Evolutionary conservation across 2,797 vertebrate genomes (phyloP), one percentile per base, ranked within the genome.

Genomic region (Chelon labrosus): DNA sequence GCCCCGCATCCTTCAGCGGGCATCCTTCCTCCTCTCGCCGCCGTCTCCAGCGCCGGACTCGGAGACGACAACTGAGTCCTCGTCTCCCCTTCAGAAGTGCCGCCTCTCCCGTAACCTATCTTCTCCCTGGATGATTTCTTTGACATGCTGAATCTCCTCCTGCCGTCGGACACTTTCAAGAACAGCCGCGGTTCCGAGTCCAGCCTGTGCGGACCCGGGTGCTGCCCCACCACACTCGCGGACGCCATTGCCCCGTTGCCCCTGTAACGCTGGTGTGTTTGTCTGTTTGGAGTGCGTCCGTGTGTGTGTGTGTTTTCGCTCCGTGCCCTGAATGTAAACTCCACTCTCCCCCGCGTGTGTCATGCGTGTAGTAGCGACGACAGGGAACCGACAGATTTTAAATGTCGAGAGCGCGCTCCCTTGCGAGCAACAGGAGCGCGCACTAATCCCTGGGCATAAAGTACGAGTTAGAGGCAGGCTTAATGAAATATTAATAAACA

Each of bases 171-270:
- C 68, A 88, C 79, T 73, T 93, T 94, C 59, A 91, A 87, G 72
- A 94, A 65, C 46, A 93, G 90, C 12, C 89, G 91, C 25, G 92
- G 92, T n/a, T 96, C 95, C 50, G 91, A 76, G 42, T 95, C 94
- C 81, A 95, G 82, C 13, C 89, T 88, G 51, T 94, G 92, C 55
- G 84, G 91, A 77, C 79, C 89, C 39, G 91, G 94, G 85, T 92
- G 94, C 86, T 93, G 95, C 67, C 93, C 90, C 62, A 94, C 90
- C 53, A 94, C 78, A 49, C 93, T 91, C 50, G 77, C 89, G 9
- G 93, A 94, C 77, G 95, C 94, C 95, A 96, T 96, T 60, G 57
- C 85, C 19, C 58, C 22, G 61, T 14, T 44, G 5, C 17, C 7
- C 10, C 20, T 39, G 17, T 53, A 16, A 20, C 22, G 50, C 4